These are phyloP conservation scores for Parapsyche elsis DNA, from an alignment of 1,140 invertebrate genomes.

Conservation along the genomic window DNA sequence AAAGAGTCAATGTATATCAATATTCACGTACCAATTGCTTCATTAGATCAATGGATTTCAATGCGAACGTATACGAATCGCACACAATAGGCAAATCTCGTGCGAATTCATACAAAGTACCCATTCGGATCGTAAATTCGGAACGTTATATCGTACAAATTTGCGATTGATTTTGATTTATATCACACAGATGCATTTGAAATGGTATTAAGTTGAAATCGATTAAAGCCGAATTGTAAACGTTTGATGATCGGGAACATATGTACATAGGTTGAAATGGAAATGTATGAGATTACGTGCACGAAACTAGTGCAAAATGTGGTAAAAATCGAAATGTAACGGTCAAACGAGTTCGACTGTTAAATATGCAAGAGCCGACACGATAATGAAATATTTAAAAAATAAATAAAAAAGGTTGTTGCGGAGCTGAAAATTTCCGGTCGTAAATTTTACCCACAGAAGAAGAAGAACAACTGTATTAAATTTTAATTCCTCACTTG, in stretches of 20 bases:
- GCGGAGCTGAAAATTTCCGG: not conserved
- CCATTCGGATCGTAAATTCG: too few species aligned
- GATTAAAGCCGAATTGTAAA: too few species aligned
- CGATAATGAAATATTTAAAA: not conserved
- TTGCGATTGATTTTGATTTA: not conserved
- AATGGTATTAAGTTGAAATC: too few species aligned
- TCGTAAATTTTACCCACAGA: not conserved
- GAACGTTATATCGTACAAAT: not conserved
- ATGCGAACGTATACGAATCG: too few species aligned
- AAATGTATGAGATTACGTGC: not conserved
- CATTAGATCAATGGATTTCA: too few species aligned
- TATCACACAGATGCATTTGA: not conserved
- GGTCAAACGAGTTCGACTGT: not conserved
- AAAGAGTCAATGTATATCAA: too few species aligned
- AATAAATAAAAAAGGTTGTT: not conserved
- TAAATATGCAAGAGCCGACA: not conserved
- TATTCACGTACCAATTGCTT: too few species aligned
- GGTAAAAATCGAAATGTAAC: constrained; percentile 9
- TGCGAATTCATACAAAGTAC: too few species aligned
- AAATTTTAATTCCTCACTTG: not conserved
- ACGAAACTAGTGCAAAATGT: not conserved
- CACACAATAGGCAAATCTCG: too few species aligned
- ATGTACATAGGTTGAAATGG: not conserved
- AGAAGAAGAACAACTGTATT: not conserved
- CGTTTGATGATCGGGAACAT: not conserved